phyloP scores from a whole-genome alignment of 2,888 invertebrate species.

The Caenorhabditis japonica region DNA sequence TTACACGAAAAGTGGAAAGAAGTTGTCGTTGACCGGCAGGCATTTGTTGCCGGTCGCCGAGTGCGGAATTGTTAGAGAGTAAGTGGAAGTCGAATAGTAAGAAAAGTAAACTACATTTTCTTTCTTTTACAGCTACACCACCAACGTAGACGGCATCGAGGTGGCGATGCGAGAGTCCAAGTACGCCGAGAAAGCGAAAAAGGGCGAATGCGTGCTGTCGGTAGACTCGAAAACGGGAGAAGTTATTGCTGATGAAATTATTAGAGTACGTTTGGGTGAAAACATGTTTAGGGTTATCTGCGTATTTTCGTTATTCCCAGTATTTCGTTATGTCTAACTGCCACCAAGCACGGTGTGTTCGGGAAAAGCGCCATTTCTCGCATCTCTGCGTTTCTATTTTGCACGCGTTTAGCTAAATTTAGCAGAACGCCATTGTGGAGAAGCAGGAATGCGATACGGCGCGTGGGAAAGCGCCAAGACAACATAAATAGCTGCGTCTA shows the following conservation, averaged over 20 bases:
- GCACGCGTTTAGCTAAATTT: too few relatives aligned
- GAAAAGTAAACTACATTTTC: too few relatives aligned
- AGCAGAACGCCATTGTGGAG: too few relatives aligned
- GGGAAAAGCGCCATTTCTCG: too few relatives aligned
- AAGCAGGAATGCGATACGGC: too few relatives aligned
- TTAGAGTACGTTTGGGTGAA: constrained; percentile 62
- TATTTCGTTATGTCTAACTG: too few relatives aligned
- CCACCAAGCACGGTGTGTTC: too few relatives aligned
- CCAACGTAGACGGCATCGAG: constrained; percentile 48
- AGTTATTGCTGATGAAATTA: constrained; percentile 65
- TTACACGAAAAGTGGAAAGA: constrained; percentile 69
- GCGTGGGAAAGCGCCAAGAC: too few relatives aligned
- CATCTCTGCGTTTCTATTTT: too few relatives aligned
- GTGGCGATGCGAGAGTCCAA: constrained; percentile 53
- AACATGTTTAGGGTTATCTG: neutral
- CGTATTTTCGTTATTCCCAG: neutral
- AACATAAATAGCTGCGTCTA: too few relatives aligned
- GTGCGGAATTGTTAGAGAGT: constrained; percentile 43
- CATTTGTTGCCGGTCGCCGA: constrained; percentile 73
- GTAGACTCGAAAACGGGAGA: constrained; percentile 49
- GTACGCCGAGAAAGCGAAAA: constrained; percentile 53
- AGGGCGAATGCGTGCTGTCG: constrained; percentile 73
- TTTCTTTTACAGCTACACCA: too few relatives aligned
- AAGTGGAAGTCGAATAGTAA: too few relatives aligned
- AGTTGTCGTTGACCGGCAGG: constrained; percentile 67